These are phyloP conservation scores for Rhipidura dahli DNA, from an alignment of 2,113 vertebrate genomes.

Conservation along the genomic window DNA sequence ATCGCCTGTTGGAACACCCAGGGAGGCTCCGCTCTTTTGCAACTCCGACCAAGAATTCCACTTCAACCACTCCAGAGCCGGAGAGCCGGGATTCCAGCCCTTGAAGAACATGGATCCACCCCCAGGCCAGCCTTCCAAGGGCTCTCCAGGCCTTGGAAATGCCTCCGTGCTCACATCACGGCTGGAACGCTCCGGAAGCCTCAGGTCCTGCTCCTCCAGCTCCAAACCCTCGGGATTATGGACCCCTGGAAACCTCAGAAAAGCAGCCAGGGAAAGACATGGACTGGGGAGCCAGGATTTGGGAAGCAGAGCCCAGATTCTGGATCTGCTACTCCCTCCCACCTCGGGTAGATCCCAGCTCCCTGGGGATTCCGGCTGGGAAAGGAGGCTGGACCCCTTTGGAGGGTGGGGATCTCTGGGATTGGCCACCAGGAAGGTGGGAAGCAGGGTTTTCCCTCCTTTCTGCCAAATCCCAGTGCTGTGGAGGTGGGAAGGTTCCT, in stretches of 20 bases:
- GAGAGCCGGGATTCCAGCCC: background rate
- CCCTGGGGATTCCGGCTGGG: background rate
- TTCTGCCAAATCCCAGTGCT: fast-evolving
- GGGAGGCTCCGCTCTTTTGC: background rate
- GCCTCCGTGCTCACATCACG: background rate
- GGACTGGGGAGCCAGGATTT: background rate
- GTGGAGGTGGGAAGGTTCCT: background rate
- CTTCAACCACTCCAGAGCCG: background rate
- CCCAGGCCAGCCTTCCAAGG: background rate
- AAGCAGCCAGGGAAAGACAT: background rate
- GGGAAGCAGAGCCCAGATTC: background rate
- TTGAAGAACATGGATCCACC: background rate
- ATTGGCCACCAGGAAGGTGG: background rate
- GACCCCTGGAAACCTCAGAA: background rate
- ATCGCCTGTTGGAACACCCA: background rate
- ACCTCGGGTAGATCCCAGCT: fast-evolving
- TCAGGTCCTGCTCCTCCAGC: background rate
- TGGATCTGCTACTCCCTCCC: background rate
- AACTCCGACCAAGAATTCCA: background rate
- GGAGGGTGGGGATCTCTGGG: background rate
- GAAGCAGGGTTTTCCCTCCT: background rate
- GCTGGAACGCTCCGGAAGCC: background rate
- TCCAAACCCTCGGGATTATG: background rate
- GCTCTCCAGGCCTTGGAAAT: background rate
- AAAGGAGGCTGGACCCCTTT: background rate